A percentile compares a stretch with the other conserved stretches of the same genome.
phyloP scores from a whole-genome alignment of 2,888 invertebrate species.

The Mimachlamys varia region DNA sequence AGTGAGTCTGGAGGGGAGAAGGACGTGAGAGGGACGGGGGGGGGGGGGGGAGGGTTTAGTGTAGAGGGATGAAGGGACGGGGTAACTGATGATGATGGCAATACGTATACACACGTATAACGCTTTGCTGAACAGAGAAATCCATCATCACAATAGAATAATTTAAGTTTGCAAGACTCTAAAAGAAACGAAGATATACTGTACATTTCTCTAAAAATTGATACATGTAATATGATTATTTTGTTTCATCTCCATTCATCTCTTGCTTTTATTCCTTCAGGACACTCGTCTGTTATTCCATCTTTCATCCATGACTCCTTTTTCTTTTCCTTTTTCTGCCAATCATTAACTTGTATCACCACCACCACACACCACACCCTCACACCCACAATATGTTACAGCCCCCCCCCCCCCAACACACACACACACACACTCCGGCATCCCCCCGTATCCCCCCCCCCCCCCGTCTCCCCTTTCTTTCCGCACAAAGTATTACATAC shows the following conservation, averaged over 20 bases:
- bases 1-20: background rate
- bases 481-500: background rate
- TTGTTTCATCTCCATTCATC: too few species aligned
- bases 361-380: background rate
- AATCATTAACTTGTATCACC: too few species aligned
- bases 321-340: too few species aligned
- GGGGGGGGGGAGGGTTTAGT: background rate
- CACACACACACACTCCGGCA: background rate
- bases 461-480: background rate
- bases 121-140: background rate
- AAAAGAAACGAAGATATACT: too few species aligned
- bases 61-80: background rate
- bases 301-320: too few species aligned
- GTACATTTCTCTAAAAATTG: too few species aligned
- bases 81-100: background rate
- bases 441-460: background rate
- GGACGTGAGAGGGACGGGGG: background rate
- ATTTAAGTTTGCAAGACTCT: too few species aligned
- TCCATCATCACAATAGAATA: too few species aligned
- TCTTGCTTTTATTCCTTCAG: too few species aligned
- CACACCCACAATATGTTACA: background rate
- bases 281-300: too few species aligned
- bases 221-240: too few species aligned
- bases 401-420: background rate
- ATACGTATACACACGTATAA: background rate